Evolutionary conservation across 2,797 vertebrate genomes (phyloP), one percentile per base, ranked within the genome.

Genomic region (Xenentodon cancila): DNA sequence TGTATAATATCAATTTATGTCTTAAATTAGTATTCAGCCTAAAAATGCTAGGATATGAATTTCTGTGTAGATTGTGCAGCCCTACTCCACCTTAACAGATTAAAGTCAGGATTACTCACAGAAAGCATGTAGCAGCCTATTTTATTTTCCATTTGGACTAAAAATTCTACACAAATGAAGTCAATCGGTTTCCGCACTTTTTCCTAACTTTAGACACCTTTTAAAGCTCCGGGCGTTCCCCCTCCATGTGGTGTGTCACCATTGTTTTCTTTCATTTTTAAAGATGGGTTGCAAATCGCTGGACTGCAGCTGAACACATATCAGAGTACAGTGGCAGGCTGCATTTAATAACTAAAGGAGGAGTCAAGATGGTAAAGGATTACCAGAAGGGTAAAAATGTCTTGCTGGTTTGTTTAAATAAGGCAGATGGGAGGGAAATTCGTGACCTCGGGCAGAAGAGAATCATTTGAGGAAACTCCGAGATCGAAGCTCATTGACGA

Each of bases 391-490:
- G 43, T 59, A 52, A 44, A 30, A 61, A 73, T 25, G 52, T 58
- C 80, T 49, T 49, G 20, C 67, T 67, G 52, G 18, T 11, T 54
- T 59, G 12, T 22, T 42, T 9, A 21, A 61, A 59, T 60, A 58
- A 57, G 59, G 13, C 54, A n/a, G 22, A 67, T 11, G 37, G 27
- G 19, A 45, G 53, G 62, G 5, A 66, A 62, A 68, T 66, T 54
- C 5, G 61, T 43, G 37, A 54, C 70, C 64, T 13, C 22, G 54
- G 58, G 68, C 60, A 62, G 66, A 68, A 62, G 32, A 60, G 84
- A 76, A 76, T 64, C 75, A 61, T 80, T 63, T 63, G 55, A 76
- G 48, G 60, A 69, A 73, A 78, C 58, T 77, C 71, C 66, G 71
- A 75, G 74, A 77, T 53, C 51, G 55, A 54, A 74, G 56, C 43